phyloP scores from a whole-genome alignment of 2,113 vertebrate genomes.

The Geococcyx californianus region DNA sequence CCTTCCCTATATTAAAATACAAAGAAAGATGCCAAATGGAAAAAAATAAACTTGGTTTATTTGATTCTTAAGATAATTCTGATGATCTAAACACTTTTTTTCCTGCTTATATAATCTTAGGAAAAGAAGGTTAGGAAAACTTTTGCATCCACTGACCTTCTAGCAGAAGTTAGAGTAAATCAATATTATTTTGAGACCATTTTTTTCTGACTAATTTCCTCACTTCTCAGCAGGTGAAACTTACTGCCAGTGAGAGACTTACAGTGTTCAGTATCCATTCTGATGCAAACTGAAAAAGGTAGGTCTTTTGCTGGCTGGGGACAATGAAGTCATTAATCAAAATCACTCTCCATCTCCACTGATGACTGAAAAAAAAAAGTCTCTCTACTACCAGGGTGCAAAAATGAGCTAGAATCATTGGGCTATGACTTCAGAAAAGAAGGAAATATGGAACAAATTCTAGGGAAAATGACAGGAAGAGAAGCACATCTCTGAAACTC shows the following conservation, averaged over 20 bases:
- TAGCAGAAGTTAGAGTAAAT: slow-evolving; percentile 19
- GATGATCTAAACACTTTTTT: not conserved
- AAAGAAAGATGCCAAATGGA: not conserved
- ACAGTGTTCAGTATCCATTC: slow-evolving; percentile 55
- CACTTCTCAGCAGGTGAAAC: slow-evolving; percentile 52
- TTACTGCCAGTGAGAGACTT: slow-evolving; percentile 44
- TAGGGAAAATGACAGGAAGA: not conserved
- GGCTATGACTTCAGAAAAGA: slow-evolving; percentile 1
- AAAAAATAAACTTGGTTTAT: not conserved
- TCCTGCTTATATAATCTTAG: not conserved
- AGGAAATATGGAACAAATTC: not conserved
- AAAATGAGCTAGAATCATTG: slow-evolving; percentile 16
- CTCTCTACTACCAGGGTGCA: slow-evolving; percentile 19
- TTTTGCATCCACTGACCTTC: not conserved
- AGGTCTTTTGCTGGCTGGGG: slow-evolving; percentile 61
- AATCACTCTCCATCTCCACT: slow-evolving; percentile 46
- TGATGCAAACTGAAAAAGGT: slow-evolving; percentile 58
- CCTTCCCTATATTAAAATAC: not conserved
- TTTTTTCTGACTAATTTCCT: slow-evolving; percentile 57
- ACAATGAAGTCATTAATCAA: slow-evolving; percentile 70
- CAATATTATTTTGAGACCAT: slow-evolving; percentile 23
- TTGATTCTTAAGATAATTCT: not conserved
- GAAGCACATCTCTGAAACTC: not conserved
- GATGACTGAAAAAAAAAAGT: slow-evolving; percentile 23
- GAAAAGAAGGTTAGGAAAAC: not conserved